phyloP scores from a whole-genome alignment of 2,797 vertebrate genomes.

The Poeciliopsis presidionis region DNA sequence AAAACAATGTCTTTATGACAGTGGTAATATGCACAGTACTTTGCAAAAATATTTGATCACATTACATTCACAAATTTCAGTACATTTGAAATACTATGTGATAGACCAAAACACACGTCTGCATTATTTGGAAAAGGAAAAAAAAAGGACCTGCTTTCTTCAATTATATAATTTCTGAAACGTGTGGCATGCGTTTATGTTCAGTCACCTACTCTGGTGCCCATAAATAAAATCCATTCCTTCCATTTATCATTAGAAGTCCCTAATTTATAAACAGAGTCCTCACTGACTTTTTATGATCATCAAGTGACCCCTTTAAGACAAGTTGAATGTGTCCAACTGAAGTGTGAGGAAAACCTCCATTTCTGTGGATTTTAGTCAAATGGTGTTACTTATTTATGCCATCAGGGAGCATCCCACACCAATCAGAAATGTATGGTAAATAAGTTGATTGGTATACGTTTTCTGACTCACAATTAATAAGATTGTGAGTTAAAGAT shows the following conservation, averaged over 20 bases:
- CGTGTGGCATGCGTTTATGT: not conserved
- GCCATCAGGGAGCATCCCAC: not conserved
- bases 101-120: not conserved
- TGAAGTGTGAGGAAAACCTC: not conserved
- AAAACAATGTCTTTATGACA: not conserved
- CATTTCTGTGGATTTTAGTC: not conserved
- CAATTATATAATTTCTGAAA: not conserved
- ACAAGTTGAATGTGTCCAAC: not conserved
- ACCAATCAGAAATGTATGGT: not conserved
- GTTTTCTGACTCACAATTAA: not conserved
- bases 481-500: not conserved
- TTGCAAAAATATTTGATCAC: not conserved
- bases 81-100: not conserved
- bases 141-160: not conserved
- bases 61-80: not conserved
- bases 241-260: not conserved
- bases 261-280: not conserved
- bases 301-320: not conserved
- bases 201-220: not conserved
- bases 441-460: not conserved
- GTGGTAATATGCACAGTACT: not conserved
- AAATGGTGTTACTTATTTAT: not conserved
- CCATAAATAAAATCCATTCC: not conserved
- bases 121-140: not conserved
- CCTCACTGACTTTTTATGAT: not conserved